Percentiles rank a stretch among this genome's conserved stretches.
Evolutionary conservation across 1,140 invertebrate genomes (phyloP).

Genomic region (Schlechtendalia chinensis): DNA sequence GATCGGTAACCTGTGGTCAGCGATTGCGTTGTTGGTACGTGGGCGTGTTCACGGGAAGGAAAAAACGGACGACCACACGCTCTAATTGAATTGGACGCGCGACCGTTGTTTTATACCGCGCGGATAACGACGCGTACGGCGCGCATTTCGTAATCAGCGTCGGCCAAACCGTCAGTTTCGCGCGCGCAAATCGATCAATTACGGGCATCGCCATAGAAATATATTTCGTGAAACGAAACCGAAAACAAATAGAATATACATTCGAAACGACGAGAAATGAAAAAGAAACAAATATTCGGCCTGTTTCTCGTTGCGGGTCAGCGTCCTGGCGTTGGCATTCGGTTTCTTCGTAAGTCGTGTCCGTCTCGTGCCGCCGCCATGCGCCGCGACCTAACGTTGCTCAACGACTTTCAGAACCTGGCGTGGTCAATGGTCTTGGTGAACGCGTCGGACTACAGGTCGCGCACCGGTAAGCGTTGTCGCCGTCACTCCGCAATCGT

Average conservation of each 20-base stretch:
- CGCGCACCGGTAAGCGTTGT: background rate
- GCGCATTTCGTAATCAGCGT: no score
- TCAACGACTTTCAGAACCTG: background rate
- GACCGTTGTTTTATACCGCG: no score
- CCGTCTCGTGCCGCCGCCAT: no score
- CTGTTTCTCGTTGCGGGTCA: background rate
- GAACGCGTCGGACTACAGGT: background rate
- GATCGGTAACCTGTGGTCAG: no score
- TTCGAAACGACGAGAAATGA: background rate
- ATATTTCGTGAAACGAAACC: background rate
- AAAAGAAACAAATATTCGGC: background rate
- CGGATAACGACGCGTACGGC: no score
- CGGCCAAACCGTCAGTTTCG: no score
- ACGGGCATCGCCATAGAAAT: background rate
- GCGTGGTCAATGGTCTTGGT: background rate
- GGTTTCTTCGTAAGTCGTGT: background rate
- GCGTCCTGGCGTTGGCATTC: background rate
- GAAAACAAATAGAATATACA: no score
- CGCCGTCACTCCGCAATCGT: background rate
- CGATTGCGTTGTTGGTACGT: no score
- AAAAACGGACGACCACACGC: no score
- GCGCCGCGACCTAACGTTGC: no score
- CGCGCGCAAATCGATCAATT: background rate
- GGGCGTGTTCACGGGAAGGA: no score
- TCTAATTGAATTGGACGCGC: no score